Evolutionary conservation across 1,140 invertebrate genomes (phyloP).

Genomic region (Plectrocnemia conspersa): DNA sequence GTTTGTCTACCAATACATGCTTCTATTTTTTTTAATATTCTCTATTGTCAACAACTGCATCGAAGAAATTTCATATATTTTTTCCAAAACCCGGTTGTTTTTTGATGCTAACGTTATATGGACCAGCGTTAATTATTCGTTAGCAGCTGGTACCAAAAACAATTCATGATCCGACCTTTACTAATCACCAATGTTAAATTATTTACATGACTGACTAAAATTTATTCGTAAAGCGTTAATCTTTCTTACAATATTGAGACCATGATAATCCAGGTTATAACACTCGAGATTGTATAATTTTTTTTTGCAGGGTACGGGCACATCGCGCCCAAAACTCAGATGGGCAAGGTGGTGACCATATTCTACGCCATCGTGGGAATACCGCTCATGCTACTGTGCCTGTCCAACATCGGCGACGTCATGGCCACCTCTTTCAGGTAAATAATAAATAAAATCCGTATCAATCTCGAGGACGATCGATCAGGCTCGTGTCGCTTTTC

Average conservation of each 20-base stretch:
- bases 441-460: slow-evolving; percentile 11
- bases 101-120: no score
- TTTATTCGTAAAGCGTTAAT: no score
- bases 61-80: no score
- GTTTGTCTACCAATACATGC: no score
- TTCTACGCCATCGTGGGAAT: slow-evolving; percentile 95
- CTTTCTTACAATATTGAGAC: not conserved
- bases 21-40: no score
- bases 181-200: no score
- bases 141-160: no score
- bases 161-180: no score
- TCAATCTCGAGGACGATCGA: not conserved
- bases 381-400: slow-evolving; percentile 86
- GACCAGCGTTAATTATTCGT: no score
- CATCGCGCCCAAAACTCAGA: slow-evolving; percentile 87
- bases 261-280: not conserved
- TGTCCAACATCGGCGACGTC: slow-evolving; percentile 94
- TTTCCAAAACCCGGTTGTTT: no score
- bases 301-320: slow-evolving; percentile 82
- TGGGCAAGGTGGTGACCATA: slow-evolving; percentile 90
- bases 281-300: slow-evolving; percentile 5
- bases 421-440: slow-evolving; percentile 90
- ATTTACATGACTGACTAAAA: no score
- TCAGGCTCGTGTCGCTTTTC: slow-evolving; percentile 24
- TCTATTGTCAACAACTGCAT: no score